Conservation (phyloP, 1,140 invertebrate species). For the Megalopta genalis region DNA sequence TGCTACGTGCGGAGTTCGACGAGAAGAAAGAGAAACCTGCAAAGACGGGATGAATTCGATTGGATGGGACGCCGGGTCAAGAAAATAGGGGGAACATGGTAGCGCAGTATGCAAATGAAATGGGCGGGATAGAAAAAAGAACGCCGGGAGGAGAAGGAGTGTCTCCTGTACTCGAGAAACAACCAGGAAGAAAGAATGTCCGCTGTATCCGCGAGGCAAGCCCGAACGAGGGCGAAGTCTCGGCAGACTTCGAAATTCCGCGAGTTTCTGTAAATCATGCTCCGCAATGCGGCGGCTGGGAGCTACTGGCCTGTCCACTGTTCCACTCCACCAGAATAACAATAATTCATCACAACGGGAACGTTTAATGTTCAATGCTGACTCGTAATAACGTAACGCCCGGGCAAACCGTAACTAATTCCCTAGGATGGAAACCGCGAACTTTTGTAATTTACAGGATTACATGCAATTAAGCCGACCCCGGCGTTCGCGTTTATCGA, state of each 20-base stretch:
- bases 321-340: slow-evolving; percentile 4
- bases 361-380: slow-evolving; percentile 8
- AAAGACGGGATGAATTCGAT: slow-evolving; percentile 17
- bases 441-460: background rate
- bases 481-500: background rate
- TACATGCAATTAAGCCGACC: background rate
- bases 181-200: slow-evolving; percentile 13
- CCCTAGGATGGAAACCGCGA: background rate
- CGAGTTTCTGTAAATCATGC: slow-evolving; percentile 27
- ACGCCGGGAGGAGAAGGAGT: no score
- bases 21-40: background rate
- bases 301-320: background rate
- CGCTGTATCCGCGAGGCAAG: background rate
- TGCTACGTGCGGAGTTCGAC: background rate
- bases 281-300: slow-evolving; percentile 14
- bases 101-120: slow-evolving; percentile 19
- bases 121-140: background rate
- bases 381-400: background rate
- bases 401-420: background rate
- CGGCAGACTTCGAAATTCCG: slow-evolving; percentile 31
- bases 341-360: slow-evolving; percentile 21
- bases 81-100: slow-evolving; percentile 13
- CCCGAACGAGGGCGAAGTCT: background rate
- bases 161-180: background rate
- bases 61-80: slow-evolving; percentile 7